phyloP scores from a whole-genome alignment of 2,888 invertebrate species.

The Resseliella maxima region DNA sequence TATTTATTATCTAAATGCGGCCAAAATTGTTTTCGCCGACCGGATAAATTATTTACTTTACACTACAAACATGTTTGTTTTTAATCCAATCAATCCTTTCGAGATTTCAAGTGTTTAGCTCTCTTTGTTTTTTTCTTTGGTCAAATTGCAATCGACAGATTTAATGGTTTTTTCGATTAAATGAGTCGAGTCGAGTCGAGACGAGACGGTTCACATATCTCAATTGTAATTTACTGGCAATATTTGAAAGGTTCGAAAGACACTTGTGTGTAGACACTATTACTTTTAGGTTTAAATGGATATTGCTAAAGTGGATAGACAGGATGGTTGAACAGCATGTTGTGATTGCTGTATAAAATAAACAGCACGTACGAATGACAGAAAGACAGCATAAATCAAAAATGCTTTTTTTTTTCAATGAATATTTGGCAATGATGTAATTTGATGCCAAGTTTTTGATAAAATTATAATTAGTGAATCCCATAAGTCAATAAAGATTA shows the following conservation, averaged over 20 bases:
- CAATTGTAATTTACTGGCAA: no score
- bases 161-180: background rate
- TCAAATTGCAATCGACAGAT: background rate
- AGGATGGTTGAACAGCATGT: no score
- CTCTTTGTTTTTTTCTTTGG: no score
- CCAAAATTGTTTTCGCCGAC: background rate
- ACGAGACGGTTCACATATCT: no score
- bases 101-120: background rate
- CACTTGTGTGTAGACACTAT: no score
- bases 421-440: background rate
- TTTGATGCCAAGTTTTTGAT: background rate
- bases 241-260: no score
- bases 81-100: background rate
- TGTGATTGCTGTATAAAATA: no score
- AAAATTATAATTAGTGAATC: no score
- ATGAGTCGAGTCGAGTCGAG: background rate
- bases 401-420: background rate
- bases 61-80: background rate
- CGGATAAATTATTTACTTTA: background rate
- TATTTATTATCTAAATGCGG: background rate
- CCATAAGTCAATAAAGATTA: no score
- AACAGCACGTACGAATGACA: no score
- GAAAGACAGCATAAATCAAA: slow-evolving; percentile 8
- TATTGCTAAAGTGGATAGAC: no score
- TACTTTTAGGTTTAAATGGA: no score